Evolutionary conservation across 53 echinoderm and acorn worm genomes (phyloP).

Genomic region (Echinometra lucunter): DNA sequence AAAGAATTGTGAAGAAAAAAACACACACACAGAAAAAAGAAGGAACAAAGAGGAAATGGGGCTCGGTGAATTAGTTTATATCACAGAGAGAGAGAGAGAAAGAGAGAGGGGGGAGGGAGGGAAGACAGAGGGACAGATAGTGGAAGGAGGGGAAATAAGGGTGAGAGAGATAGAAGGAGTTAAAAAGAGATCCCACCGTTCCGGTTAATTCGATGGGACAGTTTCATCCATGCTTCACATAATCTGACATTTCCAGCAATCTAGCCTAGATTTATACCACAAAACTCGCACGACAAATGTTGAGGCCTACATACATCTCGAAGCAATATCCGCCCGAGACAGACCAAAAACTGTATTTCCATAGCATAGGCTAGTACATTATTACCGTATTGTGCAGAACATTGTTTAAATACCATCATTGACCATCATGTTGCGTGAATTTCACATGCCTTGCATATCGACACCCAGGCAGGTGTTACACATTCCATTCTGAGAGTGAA

Average conservation of each 20-base stretch:
- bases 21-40: too few species aligned
- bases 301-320: not conserved
- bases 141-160: not conserved
- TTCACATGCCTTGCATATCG: not conserved
- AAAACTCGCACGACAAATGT: not conserved
- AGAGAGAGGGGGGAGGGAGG: not conserved
- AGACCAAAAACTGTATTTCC: too few species aligned
- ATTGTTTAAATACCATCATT: too few species aligned
- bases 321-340: too few species aligned
- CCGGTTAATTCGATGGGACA: not conserved
- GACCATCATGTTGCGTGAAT: not conserved
- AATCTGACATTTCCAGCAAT: constrained; percentile 43
- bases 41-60: too few species aligned
- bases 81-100: not conserved
- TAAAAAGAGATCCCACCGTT: not conserved
- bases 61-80: not conserved
- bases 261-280: not conserved
- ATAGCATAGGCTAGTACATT: too few species aligned
- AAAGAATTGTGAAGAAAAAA: too few species aligned
- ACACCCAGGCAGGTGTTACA: not conserved
- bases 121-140: not conserved
- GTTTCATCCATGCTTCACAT: not conserved
- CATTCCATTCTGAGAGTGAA: not conserved
- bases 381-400: too few species aligned
- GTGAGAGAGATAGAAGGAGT: not conserved